These are phyloP conservation scores for Drosophila lacertosa DNA, from an alignment of 1,140 invertebrate genomes.

Conservation along the genomic window DNA sequence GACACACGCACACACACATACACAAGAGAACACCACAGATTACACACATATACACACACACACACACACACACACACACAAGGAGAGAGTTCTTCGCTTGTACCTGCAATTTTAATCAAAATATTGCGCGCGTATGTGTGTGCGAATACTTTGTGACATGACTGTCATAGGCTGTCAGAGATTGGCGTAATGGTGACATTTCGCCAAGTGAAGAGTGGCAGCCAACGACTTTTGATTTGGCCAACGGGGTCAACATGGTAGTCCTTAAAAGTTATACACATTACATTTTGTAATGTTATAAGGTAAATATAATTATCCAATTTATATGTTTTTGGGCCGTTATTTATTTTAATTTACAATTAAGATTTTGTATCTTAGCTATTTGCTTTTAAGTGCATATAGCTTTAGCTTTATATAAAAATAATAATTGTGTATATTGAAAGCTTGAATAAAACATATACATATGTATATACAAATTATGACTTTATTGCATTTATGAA, in stretches of 20 bases:
- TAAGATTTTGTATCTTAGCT: no score
- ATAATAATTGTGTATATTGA: no score
- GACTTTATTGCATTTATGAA: not conserved
- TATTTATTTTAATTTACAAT: no score
- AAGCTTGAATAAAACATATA: no score
- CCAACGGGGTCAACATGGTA: conserved; percentile 1
- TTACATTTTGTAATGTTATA: no score
- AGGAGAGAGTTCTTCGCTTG: not conserved
- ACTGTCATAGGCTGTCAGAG: conserved; percentile 46
- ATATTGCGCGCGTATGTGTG: conserved; percentile 20
- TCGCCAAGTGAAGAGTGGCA: conserved; percentile 41
- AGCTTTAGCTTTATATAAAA: no score
- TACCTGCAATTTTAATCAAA: conserved; percentile 58
- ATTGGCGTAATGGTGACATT: conserved; percentile 48
- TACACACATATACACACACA: conserved; percentile 4
- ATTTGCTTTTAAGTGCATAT: no score
- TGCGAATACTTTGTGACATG: conserved; percentile 40
- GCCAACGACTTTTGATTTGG: conserved; percentile 20
- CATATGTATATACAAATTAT: not conserved
- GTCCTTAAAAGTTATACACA: not conserved
- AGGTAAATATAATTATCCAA: not conserved
- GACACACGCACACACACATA: conserved; percentile 12
- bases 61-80: conserved; percentile 13
- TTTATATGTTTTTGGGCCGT: no score
- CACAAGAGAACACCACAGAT: not conserved